Evolutionary conservation across 2,797 vertebrate species (phyloP), one percentile per base, ranked within the genome.

Genomic region (Phoeniculus purpureus): DNA sequence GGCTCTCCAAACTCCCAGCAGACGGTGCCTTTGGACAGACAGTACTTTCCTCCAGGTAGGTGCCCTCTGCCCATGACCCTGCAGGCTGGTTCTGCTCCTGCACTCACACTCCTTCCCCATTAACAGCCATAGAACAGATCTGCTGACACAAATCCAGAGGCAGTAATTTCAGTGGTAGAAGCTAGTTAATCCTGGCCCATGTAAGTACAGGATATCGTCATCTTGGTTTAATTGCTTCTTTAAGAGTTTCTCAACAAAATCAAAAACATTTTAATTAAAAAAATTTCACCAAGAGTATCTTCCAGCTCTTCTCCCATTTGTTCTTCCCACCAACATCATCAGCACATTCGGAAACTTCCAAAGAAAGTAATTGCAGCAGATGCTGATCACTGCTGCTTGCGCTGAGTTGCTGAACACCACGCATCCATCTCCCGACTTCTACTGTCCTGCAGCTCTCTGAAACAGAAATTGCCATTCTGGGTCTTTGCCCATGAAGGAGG

Each of bases 251-350:
- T 93, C 52, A 45, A 87, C 13, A 43, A 90, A 93, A 85, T 86
- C 21, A 94, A 81, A 94, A 94, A 75, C 68, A 94, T 87, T 94
- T 92, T 94, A 95, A 96, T 96, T 96, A 93, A 94, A 94, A 95
- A 93, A 94, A 15, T 43, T 75, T 92, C 71, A n/a, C 80, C 56
- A 40, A 43, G 74, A 93, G 37, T 89, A 94, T 95, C 95, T 93
- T 61, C 87, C 17, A 12, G 60, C 94, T 96, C 92, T 94, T 92
- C 52, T 74, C 48, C 84, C 68, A 85, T 92, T 96, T 94, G 50
- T 95, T 91, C 66, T 77, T 74, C 75, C 70, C 56, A 81, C 87
- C 87, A 89, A 92, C 92, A 90, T 91, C 87, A 92, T 93, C 92
- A 89, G 76, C 66, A 66, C 87, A 70, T 78, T 93, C 72, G 59